Base-by-base conservation (phyloP, 1,140 invertebrate genomes). In the Zaprionus nigranus region DNA sequence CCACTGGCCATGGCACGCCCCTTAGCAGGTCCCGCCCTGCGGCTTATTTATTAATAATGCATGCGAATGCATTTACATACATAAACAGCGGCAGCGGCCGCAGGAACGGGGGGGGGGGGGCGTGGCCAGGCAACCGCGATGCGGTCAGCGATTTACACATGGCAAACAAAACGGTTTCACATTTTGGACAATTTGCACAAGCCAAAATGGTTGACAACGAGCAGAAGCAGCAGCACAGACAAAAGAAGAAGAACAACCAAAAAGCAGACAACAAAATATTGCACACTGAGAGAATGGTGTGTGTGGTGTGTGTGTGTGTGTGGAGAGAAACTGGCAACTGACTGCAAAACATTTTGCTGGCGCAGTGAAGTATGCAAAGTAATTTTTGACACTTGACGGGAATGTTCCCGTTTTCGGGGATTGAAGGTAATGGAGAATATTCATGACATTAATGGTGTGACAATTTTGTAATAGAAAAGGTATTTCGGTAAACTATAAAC, bases 1-100 rank as follows among this genome's bases (percentile, higher is more conserved):
- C 2, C n/a, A 7, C 30, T 20, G 13, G 9, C 7, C 11, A 11
- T 26, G 9, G 12, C 5, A 5, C 5, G 1, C 53, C 51, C n/a
- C 12, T 7, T 7, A 1, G 1, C 2, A 2, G 20, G 13, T 5
- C 2, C 43, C 54, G 56, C 13, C 65, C 53, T 22, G 34, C 43
- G 54, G 73, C 46, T 65, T 71, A 56, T 76, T 76, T 71, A 71
- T 76, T 76, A 76, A 72, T 76, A 75, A 76, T 71, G 68, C 43
- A 76, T 76, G 61, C 56, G 28, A 60, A 53, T 72, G 73, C 68
- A 75, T 75, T 75, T 75, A 54, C 73, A 71, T 75, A 53, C 11
- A 24, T 38, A 30, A 28, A 15, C 53, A n/a, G 46, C 15, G 1
- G 1, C 12, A 24, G 26, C 6, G 51, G 17, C 20, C 0, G 5